Conservation (phyloP, 2,797 vertebrate genomes). For the Gambusia yucatana region DNA sequence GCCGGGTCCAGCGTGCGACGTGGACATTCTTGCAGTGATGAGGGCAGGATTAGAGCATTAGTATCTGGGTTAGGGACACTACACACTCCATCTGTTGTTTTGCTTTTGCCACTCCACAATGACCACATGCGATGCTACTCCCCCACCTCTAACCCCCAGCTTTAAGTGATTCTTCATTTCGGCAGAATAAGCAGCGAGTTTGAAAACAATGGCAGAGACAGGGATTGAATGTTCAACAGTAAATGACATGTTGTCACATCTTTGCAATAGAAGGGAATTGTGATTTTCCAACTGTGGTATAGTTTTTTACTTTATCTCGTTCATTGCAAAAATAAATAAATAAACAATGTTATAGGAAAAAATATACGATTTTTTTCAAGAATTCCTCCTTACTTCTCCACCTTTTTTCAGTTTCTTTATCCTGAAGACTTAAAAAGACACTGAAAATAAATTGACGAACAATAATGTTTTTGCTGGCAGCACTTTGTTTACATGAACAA, state of each 20-base stretch:
- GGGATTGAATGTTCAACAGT: too few relatives aligned
- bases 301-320: background rate
- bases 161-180: slow-evolving; percentile 53
- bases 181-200: slow-evolving; percentile 46
- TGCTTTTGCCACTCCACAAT: slow-evolving; percentile 69
- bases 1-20: slow-evolving; percentile 32
- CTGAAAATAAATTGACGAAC: background rate
- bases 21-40: slow-evolving; percentile 75
- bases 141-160: slow-evolving; percentile 12
- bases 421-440: background rate
- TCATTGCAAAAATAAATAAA: background rate
- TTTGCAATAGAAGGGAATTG: background rate
- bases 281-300: background rate
- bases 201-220: slow-evolving; percentile 32
- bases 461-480: slow-evolving; percentile 36
- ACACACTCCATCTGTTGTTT: slow-evolving; percentile 85
- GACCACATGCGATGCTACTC: slow-evolving; percentile 47
- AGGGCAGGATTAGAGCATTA: slow-evolving; percentile 79
- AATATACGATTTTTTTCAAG: background rate
- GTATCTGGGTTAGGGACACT: slow-evolving; percentile 83
- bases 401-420: slow-evolving; percentile 25
- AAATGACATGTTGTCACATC: background rate
- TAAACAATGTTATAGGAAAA: slow-evolving; percentile 2
- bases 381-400: slow-evolving; percentile 13
- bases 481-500: slow-evolving; percentile 6